These are phyloP conservation scores for Dicycla oo DNA, from an alignment of 2,888 invertebrate genomes.

Conservation along the genomic window DNA sequence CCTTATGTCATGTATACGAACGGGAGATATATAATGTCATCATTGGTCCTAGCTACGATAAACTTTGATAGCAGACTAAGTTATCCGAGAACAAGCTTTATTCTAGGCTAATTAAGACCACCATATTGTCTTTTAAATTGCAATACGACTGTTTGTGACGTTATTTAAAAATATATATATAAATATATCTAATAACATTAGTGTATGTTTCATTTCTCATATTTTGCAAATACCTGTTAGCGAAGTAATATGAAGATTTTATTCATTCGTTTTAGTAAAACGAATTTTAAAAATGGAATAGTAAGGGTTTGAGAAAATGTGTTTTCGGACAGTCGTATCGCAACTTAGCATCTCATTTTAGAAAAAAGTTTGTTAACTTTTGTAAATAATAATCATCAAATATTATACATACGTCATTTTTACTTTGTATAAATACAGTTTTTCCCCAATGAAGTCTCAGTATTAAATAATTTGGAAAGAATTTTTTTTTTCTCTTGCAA, in stretches of 20 bases:
- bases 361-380: slow-evolving; percentile 82
- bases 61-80: slow-evolving; percentile 78
- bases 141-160: slow-evolving; percentile 61
- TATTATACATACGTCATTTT: slow-evolving; percentile 73
- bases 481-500: slow-evolving; percentile 72
- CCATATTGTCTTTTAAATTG: slow-evolving; percentile 74
- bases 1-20: slow-evolving; percentile 94
- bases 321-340: slow-evolving; percentile 71
- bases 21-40: slow-evolving; percentile 81
- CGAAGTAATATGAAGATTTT: slow-evolving; percentile 60
- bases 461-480: slow-evolving; percentile 78
- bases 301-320: slow-evolving; percentile 51
- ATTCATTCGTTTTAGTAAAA: slow-evolving; percentile 52
- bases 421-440: slow-evolving; percentile 79
- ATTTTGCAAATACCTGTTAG: slow-evolving; percentile 56
- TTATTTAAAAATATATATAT: slow-evolving; percentile 52
- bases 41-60: slow-evolving; percentile 83
- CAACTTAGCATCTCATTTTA: slow-evolving; percentile 72
- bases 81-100: slow-evolving; percentile 88
- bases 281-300: slow-evolving; percentile 52
- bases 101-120: slow-evolving; percentile 82
- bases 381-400: slow-evolving; percentile 85
- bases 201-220: slow-evolving; percentile 49
- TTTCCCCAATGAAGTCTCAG: slow-evolving; percentile 78
- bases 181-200: slow-evolving; percentile 48